Base-by-base conservation (phyloP, 2,888 invertebrate species). In the Cancer borealis region DNA sequence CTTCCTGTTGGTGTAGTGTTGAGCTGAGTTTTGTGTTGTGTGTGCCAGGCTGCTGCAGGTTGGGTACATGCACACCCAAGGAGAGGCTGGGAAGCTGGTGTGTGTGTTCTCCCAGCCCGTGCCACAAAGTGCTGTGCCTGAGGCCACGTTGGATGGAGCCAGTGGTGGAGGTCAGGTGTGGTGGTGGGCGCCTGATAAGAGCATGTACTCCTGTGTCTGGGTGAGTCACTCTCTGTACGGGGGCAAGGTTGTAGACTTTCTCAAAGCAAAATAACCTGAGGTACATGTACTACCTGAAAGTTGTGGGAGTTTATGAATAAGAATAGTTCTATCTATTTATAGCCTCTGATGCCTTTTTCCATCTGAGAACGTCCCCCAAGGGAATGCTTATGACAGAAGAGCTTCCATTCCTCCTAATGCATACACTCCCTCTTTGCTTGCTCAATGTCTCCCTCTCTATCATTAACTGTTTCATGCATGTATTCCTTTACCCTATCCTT, bases 51-150 rank as follows among this genome's bases (percentile, higher is more conserved):
- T 94, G 66, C 49, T 94, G 47, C 90, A 94, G 91, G 66, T 92
- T 84, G 94, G 94, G 8, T 92, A 91, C 60, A 60, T 92, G 3
- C 45, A 73, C 17, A 60, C 21, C 79, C 49, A 92, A 6, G 90
- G 54, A 3, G 46, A 88, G 60, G 66, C 54, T 21, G 92, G 90
- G 39, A 14, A 14, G 12, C 21, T 94, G 54, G 87, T 94, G 54
- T 88, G 92, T 92, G 92, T 92, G 54, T 94, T 92, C 92, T 94
- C 94, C 14, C 90, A 92, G 45, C 84, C 92, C 30, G 84, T 94
- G 47, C 49, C 46, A 14, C 26, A 39, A 54, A 46, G 14, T 30
- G 84, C 60, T 12, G 79, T 92, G 10, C 92, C 94, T 26, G n/a
- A 21, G 3, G 26, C 92, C n/a, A 21, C 66, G 6, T n/a, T 94